These are phyloP conservation scores for Aleadryas rufinucha DNA, from an alignment of 2,113 vertebrate genomes.

Conservation along the genomic window DNA sequence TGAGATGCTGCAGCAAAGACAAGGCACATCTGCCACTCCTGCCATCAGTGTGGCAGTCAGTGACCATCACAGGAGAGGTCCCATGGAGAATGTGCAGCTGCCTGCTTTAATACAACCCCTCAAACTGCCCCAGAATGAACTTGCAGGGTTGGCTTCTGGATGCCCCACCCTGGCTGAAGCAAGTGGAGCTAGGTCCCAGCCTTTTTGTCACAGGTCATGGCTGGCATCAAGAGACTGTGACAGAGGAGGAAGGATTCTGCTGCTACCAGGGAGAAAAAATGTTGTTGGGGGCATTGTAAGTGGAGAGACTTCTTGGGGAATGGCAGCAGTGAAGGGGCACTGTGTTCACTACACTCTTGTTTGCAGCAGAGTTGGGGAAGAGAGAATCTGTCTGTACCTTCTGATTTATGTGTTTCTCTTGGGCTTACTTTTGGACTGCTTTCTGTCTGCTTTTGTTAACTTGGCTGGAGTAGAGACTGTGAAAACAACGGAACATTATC, in stretches of 20 bases:
- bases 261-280: not conserved
- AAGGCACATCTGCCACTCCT: not conserved
- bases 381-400: not conserved
- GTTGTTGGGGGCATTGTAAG: not conserved
- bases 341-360: not conserved
- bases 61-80: not conserved
- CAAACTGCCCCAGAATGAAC: not conserved
- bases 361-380: not conserved
- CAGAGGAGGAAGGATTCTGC: not conserved
- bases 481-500: not conserved
- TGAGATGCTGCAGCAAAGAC: not conserved
- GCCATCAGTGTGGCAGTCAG: rapidly evolving
- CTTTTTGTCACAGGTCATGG: not conserved
- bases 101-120: not conserved
- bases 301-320: not conserved
- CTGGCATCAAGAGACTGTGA: not conserved
- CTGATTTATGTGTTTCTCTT: not conserved
- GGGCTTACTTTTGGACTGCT: not conserved
- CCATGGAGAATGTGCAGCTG: not conserved
- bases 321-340: not conserved
- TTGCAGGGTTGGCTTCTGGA: not conserved
- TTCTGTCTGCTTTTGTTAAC: not conserved
- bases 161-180: not conserved
- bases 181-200: not conserved
- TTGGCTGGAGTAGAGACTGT: not conserved